Percentiles rank a stretch among this genome's conserved stretches.
phyloP scores from a whole-genome alignment of 2,888 invertebrate species.

The Pristionchus exspectatus region DNA sequence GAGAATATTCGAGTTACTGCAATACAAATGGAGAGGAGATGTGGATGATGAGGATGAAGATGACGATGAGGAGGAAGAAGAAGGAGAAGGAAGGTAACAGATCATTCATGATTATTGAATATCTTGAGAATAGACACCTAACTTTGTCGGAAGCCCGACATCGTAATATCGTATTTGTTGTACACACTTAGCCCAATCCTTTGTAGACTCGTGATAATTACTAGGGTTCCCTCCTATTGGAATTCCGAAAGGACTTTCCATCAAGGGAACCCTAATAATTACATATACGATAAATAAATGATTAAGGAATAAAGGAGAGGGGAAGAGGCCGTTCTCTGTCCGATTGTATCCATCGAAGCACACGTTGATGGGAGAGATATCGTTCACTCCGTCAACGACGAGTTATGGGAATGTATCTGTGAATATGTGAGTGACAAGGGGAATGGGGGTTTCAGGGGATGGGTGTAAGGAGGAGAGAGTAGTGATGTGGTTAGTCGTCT shows the following conservation, averaged over 20 bases:
- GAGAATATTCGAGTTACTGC: constrained; percentile 42
- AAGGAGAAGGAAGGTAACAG: neutral
- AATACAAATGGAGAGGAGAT: constrained; percentile 51
- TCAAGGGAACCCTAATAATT: no score
- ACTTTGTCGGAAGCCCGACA: no score
- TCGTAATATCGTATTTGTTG: no score
- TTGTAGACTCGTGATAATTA: no score
- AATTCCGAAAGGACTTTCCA: no score
- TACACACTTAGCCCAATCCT: no score
- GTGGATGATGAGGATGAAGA: neutral
- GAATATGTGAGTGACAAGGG: constrained; percentile 16
- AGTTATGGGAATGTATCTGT: neutral
- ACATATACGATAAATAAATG: no score
- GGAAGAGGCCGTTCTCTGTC: neutral
- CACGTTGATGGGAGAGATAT: constrained; percentile 28
- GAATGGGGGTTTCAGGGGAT: neutral
- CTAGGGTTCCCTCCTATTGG: no score
- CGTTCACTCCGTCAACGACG: neutral
- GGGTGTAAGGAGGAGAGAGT: neutral
- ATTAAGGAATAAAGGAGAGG: neutral
- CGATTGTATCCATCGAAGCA: neutral
- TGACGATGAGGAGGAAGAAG: neutral
- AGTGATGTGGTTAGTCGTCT: neutral
- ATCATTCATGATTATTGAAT: neutral
- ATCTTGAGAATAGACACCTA: neutral